Evolutionary conservation across 2,888 invertebrate species (phyloP).

Genomic region (Acanthococcus lagerstroemiae): DNA sequence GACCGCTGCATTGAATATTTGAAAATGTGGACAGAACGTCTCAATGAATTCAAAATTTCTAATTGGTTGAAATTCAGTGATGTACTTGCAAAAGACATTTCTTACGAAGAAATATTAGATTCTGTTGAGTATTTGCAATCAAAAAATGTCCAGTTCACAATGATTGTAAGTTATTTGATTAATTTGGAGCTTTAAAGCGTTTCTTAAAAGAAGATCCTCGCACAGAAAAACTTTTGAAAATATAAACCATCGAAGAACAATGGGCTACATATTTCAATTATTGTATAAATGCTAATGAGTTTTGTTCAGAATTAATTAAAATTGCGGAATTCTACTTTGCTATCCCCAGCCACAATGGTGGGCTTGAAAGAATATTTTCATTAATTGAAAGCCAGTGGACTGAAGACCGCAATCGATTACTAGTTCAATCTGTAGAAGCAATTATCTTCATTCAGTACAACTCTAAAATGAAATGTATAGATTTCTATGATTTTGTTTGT

Average conservation of each 20-base stretch:
- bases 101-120: background rate
- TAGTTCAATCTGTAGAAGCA: background rate
- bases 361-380: background rate
- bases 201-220: background rate
- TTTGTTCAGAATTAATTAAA: background rate
- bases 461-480: background rate
- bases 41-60: background rate
- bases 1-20: background rate
- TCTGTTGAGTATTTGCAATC: background rate
- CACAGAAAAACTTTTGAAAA: background rate
- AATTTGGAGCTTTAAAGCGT: background rate
- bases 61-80: background rate
- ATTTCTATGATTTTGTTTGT: background rate
- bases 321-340: background rate
- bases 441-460: background rate
- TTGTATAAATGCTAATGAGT: background rate
- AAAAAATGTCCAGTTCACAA: background rate
- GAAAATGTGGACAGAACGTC: background rate
- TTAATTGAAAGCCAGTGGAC: background rate
- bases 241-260: background rate
- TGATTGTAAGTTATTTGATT: background rate
- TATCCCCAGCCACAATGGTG: background rate
- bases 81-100: background rate
- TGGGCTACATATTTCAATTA: background rate
- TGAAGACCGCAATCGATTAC: background rate